Evolutionary conservation across 2,888 invertebrate genomes (phyloP), one percentile per base, ranked within the genome.

Genomic region (Charanyca ferruginea): DNA sequence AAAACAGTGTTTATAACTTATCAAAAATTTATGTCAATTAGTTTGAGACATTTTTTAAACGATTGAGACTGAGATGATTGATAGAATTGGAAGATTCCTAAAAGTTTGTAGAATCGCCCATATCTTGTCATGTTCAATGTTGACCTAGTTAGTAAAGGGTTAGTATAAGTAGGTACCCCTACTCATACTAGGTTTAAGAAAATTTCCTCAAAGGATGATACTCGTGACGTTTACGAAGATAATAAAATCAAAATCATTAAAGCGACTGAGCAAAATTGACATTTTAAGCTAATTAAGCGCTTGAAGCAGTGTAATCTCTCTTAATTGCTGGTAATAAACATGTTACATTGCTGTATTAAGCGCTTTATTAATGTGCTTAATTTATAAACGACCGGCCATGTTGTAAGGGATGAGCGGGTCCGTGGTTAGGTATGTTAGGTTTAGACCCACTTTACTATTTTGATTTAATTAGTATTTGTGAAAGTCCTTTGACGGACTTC

Each of bases 281-380:
- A 71, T 60, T 82, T 75, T 72, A 68, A 82, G 68, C 69, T 69
- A 66, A 73, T 71, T 73, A 80, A 77, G 69, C 66, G 47, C 49
- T 83, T 67, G 58, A 80, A 80, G 64, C 77, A 66, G 54, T 67
- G 59, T 80, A 80, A 83, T 80, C 73, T 63, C 48, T 32, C 48
- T 66, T 64, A 73, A 80, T 77, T 77, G 69, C 73, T 38, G 65
- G 69, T 66, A 77, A 69, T 80, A 77, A 83, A 83, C 83, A 76
- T 80, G 77, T 76, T 52, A 82, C 63, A 58, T 25, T 59, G 65
- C 61, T 62, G 64, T 74, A 66, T 77, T 66, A 63, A 80, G 81
- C 66, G 78, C 78, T 78, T 77, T 77, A 77, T 62, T 73, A 73
- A 78, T 73, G 79, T 59, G 79, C 73, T 73, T 66, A 73, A 73